Conservation (phyloP, 1,140 invertebrate genomes). For the Trachymyrmex cornetzi region DNA sequence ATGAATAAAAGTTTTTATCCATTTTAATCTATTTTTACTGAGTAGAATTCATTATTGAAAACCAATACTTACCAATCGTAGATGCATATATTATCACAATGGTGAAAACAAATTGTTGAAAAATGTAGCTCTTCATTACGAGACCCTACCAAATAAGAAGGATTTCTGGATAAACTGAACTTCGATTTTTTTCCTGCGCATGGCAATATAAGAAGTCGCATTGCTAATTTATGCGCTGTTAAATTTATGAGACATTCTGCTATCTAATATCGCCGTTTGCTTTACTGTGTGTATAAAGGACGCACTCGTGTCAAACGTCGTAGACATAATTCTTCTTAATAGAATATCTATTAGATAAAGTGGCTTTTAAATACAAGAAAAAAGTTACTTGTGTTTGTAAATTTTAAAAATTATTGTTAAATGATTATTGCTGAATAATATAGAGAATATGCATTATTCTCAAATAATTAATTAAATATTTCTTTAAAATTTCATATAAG, state of each 20-base stretch:
- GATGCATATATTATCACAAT: background rate
- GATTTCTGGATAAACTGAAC: background rate
- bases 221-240: constrained; percentile 34
- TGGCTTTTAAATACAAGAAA: too few species aligned
- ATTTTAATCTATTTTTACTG: background rate
- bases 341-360: background rate
- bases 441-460: too few species aligned
- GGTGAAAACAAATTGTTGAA: background rate
- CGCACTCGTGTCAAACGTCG: background rate
- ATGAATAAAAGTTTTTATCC: too few species aligned
- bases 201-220: background rate
- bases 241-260: constrained; percentile 26
- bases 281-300: constrained; percentile 19
- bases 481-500: too few species aligned
- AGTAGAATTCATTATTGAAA: background rate
- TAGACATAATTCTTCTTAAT: background rate
- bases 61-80: background rate
- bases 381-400: too few species aligned
- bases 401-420: too few species aligned
- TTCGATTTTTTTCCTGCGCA: background rate
- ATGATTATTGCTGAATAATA: too few species aligned
- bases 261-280: constrained; percentile 18
- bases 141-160: background rate
- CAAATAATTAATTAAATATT: too few species aligned
- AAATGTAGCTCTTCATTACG: background rate